Base-by-base conservation (phyloP, 2,113 vertebrate species). In the Salminus brasiliensis region DNA sequence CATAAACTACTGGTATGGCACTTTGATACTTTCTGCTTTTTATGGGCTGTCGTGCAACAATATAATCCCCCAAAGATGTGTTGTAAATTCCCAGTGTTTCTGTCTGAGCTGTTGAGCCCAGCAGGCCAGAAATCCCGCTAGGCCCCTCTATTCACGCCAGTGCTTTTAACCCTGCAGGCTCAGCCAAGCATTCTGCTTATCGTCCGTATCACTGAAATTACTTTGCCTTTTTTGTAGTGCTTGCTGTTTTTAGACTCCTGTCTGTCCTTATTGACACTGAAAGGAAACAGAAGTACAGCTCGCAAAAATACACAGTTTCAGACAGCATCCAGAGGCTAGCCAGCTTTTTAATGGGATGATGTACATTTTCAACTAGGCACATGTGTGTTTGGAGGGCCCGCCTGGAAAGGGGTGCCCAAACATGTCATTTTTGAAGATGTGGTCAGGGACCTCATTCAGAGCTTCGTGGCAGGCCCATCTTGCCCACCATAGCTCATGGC, bases 1-100 rank as follows among this genome's bases (percentile, higher is more conserved):
- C 73, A 75, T 81, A 73, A 81, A 79, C 79, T 68, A 80, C 84
- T 81, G 81, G 63, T 81, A 73, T 76, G 75, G 52, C 78, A 83
- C 79, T 81, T 81, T 83, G 75, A 82, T 83, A 41, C 65, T 79
- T 77, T 76, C 75, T 74, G 52, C 47, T 74, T 74, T 83, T 86
- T 71, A 81, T 74, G 67, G 76, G 78, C 74, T 53, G 15, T 76
- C 65, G 43, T 73, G 70, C 81, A 83, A 79, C 75, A 81, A 39
- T 81, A 79, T 81, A 70, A 70, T 79, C 79, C 60, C 45, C 72
- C 47, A 74, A 82, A 59, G 76, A 82, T 82, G 80, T 45, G 69
- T 67, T 79, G 72, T 85, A 85, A 76, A 76, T 85, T 76, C 62
- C 21, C 69, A 71, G 67, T 3, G 34, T 72, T 82, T 83, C 74